Base-by-base conservation (phyloP, 2,797 vertebrate species). In the Glyptemys insculpta region DNA sequence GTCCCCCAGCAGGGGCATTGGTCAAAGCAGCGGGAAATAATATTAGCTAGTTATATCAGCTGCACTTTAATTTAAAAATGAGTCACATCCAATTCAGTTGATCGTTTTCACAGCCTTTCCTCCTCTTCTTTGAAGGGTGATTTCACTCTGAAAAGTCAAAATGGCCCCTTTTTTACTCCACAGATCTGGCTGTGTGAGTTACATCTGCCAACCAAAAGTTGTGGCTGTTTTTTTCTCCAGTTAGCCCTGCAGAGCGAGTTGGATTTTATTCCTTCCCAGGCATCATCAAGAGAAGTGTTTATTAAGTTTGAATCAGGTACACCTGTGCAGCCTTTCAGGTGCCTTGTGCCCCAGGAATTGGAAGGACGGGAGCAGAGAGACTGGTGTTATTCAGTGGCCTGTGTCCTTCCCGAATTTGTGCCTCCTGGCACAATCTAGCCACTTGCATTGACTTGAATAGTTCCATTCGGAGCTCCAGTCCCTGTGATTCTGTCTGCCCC, bases 51-150 rank as follows among this genome's bases (percentile, higher is more conserved):
- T 79, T 91, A 95, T 72, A 92, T 53, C 53, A 88, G 50, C 89
- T 93, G 79, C 56, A 88, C n/a, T 95, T 94, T 90, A 72, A 53
- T 89, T 95, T 83, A 41, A 76, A 21, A 44, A 54, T 62, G 23
- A 72, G 92, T 74, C 87, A 81, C 76, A 91, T 41, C 27, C 53
- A 83, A 29, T 85, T 85, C 5, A 78, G n/a, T 65, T 23, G 56
- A 19, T 76, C 84, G 79, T 50, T 89, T 87, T 50, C 72, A 72
- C 37, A 89, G 92, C 10, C 4, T 3, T 87, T 59, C 74, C 5
- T 85, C 41, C 8, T 87, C 41, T 82, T 95, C 59, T 85, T 47
- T 56, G 50, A 94, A 91, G n/a, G 31, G 47, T 14, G 76, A 1
- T 21, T 29, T 41, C 81, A 53, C 49, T 15, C 59, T 81, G 87